A percentile compares a stretch with the other conserved stretches of the same genome.
Evolutionary conservation across 2,888 invertebrate genomes (phyloP).

Genomic region (Cephonodes hylas): DNA sequence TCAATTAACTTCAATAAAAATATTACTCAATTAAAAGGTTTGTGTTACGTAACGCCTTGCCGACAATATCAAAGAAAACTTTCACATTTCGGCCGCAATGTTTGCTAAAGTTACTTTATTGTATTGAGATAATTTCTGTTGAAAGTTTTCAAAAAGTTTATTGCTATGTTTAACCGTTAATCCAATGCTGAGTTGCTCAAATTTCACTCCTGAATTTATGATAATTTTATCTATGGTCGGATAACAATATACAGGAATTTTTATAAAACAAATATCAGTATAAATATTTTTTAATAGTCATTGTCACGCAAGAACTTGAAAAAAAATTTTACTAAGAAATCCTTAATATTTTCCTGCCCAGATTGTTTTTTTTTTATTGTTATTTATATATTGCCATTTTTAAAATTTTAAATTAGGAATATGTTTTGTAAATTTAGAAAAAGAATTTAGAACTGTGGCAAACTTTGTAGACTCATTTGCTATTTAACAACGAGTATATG

Average conservation of each 20-base stretch:
- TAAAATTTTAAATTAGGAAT: too few relatives aligned
- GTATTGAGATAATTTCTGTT: neutral
- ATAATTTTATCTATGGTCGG: too few relatives aligned
- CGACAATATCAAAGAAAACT: neutral
- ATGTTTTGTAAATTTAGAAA: neutral
- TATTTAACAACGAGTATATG: neutral
- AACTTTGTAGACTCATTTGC: neutral
- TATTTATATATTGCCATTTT: too few relatives aligned
- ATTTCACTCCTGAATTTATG: too few relatives aligned
- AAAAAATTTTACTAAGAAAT: neutral
- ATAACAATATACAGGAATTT: too few relatives aligned
- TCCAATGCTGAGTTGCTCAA: neutral
- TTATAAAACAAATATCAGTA: too few relatives aligned
- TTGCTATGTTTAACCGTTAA: neutral
- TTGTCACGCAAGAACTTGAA: too few relatives aligned
- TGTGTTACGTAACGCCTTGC: neutral
- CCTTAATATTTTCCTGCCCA: neutral
- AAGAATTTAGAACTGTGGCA: neutral
- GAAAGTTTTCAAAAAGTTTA: neutral
- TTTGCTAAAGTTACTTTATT: slow-evolving; percentile 5
- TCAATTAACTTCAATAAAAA: neutral
- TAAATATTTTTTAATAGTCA: too few relatives aligned
- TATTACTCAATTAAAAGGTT: neutral
- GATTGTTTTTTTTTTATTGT: neutral
- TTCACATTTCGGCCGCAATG: slow-evolving; percentile 14